phyloP scores from a whole-genome alignment of 2,113 vertebrate genomes.

The Nycticebus coucang region DNA sequence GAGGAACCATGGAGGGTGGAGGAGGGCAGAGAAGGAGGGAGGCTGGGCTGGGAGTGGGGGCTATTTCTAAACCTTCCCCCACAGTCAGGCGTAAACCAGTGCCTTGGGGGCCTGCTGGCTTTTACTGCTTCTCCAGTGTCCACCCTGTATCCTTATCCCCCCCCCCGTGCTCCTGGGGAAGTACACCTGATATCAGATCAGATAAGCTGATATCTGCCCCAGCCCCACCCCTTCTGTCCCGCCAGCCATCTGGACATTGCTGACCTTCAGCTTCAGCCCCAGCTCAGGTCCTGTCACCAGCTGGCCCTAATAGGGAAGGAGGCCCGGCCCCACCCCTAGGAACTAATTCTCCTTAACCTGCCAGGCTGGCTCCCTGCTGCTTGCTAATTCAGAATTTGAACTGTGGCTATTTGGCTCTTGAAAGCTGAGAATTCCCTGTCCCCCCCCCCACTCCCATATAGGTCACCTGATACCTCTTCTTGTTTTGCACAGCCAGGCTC shows the following conservation, averaged over 20 bases:
- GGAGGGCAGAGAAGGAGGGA: fast-evolving
- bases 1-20: neutral
- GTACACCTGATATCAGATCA: neutral
- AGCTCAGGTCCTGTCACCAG: neutral
- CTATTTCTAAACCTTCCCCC: neutral
- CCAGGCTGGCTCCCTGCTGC: neutral
- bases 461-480: neutral
- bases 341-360: neutral
- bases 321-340: neutral
- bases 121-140: neutral
- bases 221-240: neutral
- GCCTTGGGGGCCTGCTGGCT: neutral
- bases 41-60: neutral
- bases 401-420: neutral
- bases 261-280: neutral
- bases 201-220: neutral
- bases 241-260: neutral
- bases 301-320: neutral
- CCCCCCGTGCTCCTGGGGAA: neutral
- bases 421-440: slow-evolving; percentile 53
- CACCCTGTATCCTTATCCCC: neutral
- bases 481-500: neutral
- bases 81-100: neutral
- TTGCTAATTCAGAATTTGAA: neutral
- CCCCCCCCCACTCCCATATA: neutral